Percentiles rank a stretch among this genome's conserved stretches.
phyloP scores from a whole-genome alignment of 2,888 invertebrate species.

The Shargacucullia verbasci region DNA sequence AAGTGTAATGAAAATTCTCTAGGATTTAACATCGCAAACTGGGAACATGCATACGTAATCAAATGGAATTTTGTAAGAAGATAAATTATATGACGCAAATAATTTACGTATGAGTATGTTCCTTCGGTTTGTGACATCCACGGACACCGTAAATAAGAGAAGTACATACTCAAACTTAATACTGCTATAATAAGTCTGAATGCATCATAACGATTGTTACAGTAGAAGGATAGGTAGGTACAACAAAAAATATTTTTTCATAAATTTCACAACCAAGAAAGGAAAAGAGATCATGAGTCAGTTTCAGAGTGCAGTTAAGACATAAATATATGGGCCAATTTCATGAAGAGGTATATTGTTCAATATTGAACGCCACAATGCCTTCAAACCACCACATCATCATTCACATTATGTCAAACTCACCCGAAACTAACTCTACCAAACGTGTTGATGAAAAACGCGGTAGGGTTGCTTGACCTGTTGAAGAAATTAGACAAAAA shows the following conservation, averaged over 20 bases:
- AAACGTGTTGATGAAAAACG: conserved; percentile 92
- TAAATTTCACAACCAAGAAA: conserved; percentile 51
- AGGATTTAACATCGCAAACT: conserved; percentile 40
- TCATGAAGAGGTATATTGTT: conserved; percentile 79
- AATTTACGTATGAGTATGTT: conserved; percentile 37
- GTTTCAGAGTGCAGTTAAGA: conserved; percentile 87
- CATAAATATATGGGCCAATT: conserved; percentile 77
- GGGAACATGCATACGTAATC: conserved; percentile 62
- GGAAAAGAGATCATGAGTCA: conserved; percentile 77
- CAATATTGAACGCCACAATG: conserved; percentile 85
- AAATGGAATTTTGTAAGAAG: conserved; percentile 49
- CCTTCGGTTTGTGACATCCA: conserved; percentile 26
- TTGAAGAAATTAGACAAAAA: conserved; percentile 91
- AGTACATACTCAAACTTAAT: conserved; percentile 37
- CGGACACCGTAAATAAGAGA: conserved; percentile 50
- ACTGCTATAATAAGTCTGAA: conserved; percentile 26
- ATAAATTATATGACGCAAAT: conserved; percentile 43
- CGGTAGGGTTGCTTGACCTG: conserved; percentile 91
- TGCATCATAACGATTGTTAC: conserved; percentile 25
- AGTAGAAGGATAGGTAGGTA: conserved; percentile 34
- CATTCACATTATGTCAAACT: conserved; percentile 89
- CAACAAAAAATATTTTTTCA: conserved; percentile 33
- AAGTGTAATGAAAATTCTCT: conserved; percentile 40
- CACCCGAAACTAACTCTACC: conserved; percentile 92
- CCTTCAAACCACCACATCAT: conserved; percentile 86